Conservation (phyloP, 2,113 vertebrate genomes). For the Chrysemys picta region DNA sequence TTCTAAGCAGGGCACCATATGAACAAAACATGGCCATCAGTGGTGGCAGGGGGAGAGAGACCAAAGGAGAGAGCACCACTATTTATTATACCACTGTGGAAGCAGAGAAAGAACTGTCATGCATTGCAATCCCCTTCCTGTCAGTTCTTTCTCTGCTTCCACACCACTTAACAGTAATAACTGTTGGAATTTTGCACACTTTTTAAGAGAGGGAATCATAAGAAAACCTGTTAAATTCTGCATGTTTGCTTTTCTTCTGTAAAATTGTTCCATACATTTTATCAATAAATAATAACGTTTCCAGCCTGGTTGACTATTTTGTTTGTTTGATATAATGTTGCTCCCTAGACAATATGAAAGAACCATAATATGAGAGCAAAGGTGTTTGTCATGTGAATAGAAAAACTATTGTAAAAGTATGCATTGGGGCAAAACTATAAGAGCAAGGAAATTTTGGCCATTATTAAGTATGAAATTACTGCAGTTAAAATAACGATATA, state of each 20-base stretch:
- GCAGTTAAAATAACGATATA: background rate
- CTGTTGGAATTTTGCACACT: background rate
- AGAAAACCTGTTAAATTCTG: background rate
- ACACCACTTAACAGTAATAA: background rate
- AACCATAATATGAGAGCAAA: background rate
- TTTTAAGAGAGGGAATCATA: slow-evolving; percentile 8
- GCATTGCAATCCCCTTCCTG: too few relatives aligned
- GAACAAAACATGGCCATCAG: background rate
- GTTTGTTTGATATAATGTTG: background rate
- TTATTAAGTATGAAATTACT: background rate
- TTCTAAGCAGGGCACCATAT: background rate
- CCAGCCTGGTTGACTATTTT: slow-evolving; percentile 2
- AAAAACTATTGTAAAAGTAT: background rate
- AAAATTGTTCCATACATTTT: slow-evolving; percentile 7
- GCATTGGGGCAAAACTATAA: background rate
- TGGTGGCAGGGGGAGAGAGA: background rate
- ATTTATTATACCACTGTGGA: background rate
- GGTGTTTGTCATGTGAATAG: background rate
- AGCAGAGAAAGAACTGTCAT: too few relatives aligned
- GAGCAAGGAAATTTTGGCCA: background rate
- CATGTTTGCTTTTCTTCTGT: background rate
- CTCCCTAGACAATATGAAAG: background rate
- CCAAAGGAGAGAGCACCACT: background rate
- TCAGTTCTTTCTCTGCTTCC: too few relatives aligned
- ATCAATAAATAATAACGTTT: background rate